These are phyloP conservation scores for Ailurus styani DNA, from an alignment of 2,113 vertebrate genomes.

Conservation along the genomic window DNA sequence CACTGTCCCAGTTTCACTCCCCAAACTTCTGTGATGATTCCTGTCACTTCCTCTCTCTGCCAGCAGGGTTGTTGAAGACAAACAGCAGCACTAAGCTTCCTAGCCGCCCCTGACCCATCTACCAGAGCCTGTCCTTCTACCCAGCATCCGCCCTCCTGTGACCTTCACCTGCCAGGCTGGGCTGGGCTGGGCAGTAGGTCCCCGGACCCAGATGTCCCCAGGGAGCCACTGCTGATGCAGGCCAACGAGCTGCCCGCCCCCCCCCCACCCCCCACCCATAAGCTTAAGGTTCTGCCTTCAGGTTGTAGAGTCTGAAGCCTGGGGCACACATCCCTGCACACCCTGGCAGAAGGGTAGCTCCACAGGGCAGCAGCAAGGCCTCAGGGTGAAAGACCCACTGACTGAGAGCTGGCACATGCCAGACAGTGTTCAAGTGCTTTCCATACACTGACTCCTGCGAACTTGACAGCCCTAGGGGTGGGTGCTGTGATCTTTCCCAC, in stretches of 20 bases:
- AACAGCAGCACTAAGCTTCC: background rate
- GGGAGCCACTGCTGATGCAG: background rate
- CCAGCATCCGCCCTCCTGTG: background rate
- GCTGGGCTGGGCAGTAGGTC: background rate
- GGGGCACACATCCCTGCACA: accelerated
- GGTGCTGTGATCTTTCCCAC: background rate
- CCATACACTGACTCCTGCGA: background rate
- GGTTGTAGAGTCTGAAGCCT: background rate
- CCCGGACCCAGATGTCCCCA: background rate
- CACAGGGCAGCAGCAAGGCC: background rate
- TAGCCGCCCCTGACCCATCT: background rate
- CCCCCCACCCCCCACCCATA: no score
- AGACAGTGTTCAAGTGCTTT: background rate
- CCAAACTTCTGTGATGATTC: background rate
- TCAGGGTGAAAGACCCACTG: no score
- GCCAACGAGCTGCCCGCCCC: background rate
- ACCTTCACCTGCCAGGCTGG: background rate
- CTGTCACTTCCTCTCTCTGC: background rate
- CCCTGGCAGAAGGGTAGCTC: background rate
- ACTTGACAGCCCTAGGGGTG: background rate
- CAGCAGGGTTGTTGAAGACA: background rate
- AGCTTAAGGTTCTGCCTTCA: background rate
- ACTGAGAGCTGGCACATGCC: background rate
- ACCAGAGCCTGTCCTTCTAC: background rate
- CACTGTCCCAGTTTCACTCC: background rate